Conservation (phyloP, 2,797 vertebrate species). For the Molossus molossus region DNA sequence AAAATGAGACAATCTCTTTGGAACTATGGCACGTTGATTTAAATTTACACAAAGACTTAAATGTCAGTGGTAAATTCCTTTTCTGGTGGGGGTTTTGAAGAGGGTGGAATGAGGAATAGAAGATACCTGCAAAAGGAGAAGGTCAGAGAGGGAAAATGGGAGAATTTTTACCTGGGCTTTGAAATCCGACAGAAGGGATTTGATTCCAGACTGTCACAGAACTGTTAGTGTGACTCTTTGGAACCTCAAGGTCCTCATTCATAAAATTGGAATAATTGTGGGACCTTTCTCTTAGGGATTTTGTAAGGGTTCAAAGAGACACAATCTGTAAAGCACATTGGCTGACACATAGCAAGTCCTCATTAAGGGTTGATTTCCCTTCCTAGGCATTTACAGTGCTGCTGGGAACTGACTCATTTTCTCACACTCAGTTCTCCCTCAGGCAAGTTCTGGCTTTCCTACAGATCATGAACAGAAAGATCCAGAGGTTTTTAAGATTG, state of each 20-base stretch:
- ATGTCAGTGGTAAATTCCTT: slow-evolving; percentile 17
- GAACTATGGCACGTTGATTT: slow-evolving; percentile 28
- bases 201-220: neutral
- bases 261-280: neutral
- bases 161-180: neutral
- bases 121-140: neutral
- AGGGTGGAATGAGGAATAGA: slow-evolving; percentile 20
- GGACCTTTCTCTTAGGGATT: neutral
- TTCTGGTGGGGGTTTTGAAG: slow-evolving; percentile 43
- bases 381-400: neutral
- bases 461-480: slow-evolving; percentile 1
- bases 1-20: neutral
- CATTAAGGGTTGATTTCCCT: neutral
- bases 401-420: neutral
- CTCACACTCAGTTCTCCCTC: neutral
- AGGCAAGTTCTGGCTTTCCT: slow-evolving; percentile 19
- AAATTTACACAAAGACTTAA: neutral
- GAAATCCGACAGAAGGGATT: slow-evolving; percentile 6
- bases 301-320: neutral
- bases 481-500: slow-evolving; percentile 20
- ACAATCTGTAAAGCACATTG: neutral
- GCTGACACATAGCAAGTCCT: neutral
- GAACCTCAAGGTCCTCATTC: neutral
- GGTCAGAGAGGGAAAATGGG: neutral
- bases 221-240: neutral